Percentiles rank a stretch among this genome's conserved stretches.
These are phyloP conservation scores for Drosophila prostipennis DNA, from an alignment of 2,888 invertebrate genomes.

Conservation along the genomic window DNA sequence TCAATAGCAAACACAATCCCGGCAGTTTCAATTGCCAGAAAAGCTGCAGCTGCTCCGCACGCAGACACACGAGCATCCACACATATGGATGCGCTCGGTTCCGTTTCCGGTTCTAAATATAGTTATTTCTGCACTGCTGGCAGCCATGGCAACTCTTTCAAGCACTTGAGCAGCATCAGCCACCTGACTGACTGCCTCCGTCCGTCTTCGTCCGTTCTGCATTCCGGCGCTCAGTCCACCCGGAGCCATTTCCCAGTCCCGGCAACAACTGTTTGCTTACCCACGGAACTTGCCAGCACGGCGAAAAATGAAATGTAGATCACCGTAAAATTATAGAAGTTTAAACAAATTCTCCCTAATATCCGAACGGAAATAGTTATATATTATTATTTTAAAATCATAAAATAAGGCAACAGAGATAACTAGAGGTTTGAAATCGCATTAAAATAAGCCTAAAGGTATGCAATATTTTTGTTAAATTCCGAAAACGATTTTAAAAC, in stretches of 20 bases:
- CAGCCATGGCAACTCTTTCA: slow-evolving; percentile 50
- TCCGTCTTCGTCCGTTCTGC: neutral
- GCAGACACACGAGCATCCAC: slow-evolving; percentile 4
- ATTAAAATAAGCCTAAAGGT: too few relatives aligned
- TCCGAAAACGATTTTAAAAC: too few relatives aligned
- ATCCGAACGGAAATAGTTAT: too few relatives aligned
- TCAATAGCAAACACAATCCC: slow-evolving; percentile 41
- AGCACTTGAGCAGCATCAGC: slow-evolving; percentile 46
- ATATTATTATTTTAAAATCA: too few relatives aligned
- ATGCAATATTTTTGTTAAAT: too few relatives aligned
- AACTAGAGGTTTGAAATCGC: too few relatives aligned
- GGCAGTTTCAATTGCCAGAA: slow-evolving; percentile 45
- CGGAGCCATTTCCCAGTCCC: slow-evolving; percentile 35
- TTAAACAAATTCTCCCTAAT: too few relatives aligned
- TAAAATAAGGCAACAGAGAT: too few relatives aligned
- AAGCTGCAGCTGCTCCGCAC: slow-evolving; percentile 34
- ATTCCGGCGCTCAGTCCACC: slow-evolving; percentile 26
- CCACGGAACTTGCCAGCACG: slow-evolving; percentile 26
- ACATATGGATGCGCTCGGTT: slow-evolving; percentile 44
- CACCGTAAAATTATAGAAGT: too few relatives aligned
- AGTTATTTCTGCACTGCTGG: slow-evolving; percentile 54
- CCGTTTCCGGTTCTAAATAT: slow-evolving; percentile 59
- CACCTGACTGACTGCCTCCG: slow-evolving; percentile 31
- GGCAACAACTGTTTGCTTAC: slow-evolving; percentile 41
- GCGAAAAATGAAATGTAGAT: slow-evolving; percentile 1